phyloP scores from a whole-genome alignment of 1,140 invertebrate species.

The Pseudachorutes palmiensis region DNA sequence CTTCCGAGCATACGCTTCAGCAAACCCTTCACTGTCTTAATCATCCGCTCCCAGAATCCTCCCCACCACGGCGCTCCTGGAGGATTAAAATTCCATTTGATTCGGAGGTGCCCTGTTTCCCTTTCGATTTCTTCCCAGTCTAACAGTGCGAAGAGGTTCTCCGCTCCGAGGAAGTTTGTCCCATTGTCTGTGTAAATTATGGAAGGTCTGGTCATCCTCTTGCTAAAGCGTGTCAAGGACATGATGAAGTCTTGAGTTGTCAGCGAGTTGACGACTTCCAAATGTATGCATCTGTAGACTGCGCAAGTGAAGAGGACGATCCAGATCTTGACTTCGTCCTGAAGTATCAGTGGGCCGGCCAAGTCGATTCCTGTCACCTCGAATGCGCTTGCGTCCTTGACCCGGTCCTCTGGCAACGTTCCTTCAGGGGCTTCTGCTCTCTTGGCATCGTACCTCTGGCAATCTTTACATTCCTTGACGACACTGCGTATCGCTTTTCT shows the following conservation, averaged over 20 bases:
- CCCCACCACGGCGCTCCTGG: constrained; percentile 19
- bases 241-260: constrained; percentile 33
- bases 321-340: constrained; percentile 38
- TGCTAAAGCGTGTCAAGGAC: constrained; percentile 35
- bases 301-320: constrained; percentile 43
- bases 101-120: neutral
- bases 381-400: constrained; percentile 29
- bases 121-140: constrained; percentile 7
- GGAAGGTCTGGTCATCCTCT: constrained; percentile 25
- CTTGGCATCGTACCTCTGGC: neutral
- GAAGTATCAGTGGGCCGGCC: constrained; percentile 39
- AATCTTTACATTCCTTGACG: neutral
- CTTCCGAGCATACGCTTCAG: constrained; percentile 36
- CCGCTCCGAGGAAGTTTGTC: constrained; percentile 31
- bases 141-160: constrained; percentile 10
- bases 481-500: neutral
- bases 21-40: constrained; percentile 31
- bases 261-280: constrained; percentile 38
- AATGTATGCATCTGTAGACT: constrained; percentile 43
- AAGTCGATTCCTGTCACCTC: constrained; percentile 41
- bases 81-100: constrained; percentile 18
- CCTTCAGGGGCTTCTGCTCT: neutral
- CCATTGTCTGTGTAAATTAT: constrained; percentile 38
- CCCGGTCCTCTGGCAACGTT: neutral
- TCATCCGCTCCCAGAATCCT: constrained; percentile 20